A percentile compares a stretch with the other conserved stretches of the same genome.
Conservation (phyloP, 1,140 invertebrate species). For the Platyura marginata region DNA sequence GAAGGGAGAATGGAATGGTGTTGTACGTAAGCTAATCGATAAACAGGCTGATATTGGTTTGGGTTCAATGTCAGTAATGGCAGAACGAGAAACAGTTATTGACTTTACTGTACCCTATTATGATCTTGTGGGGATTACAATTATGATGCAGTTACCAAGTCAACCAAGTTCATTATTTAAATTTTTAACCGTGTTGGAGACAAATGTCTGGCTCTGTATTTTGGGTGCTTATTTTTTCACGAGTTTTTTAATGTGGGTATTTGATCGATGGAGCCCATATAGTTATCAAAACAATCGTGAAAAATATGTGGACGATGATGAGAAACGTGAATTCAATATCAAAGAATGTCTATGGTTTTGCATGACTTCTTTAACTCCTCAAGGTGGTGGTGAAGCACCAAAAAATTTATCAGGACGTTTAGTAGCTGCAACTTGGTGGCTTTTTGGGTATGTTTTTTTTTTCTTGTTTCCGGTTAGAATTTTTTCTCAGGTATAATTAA, state of each 20-base stretch:
- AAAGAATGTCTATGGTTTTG: constrained; percentile 98
- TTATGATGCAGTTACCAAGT: constrained; percentile 66
- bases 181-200: constrained; percentile 90
- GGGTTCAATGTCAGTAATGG: constrained; percentile 78
- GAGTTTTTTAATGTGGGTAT: constrained; percentile 85
- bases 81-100: constrained; percentile 82
- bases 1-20: constrained; percentile 77
- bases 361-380: constrained; percentile 93
- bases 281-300: constrained; percentile 89
- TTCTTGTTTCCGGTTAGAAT: not conserved
- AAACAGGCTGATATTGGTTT: constrained; percentile 82
- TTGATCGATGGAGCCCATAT: constrained; percentile 92
- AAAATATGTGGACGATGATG: constrained; percentile 84
- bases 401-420: constrained; percentile 83
- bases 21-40: constrained; percentile 77
- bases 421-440: constrained; percentile 93
- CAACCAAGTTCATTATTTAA: constrained; percentile 81
- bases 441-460: constrained; percentile 49
- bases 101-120: constrained; percentile 94
- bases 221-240: constrained; percentile 89
- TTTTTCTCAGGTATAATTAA: not conserved
- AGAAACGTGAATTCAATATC: constrained; percentile 86
- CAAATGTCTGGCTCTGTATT: constrained; percentile 92
- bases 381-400: constrained; percentile 75
- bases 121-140: constrained; percentile 85